A percentile compares a stretch with the other conserved stretches of the same genome.
Conservation (phyloP, 1,140 invertebrate genomes). For the Sitobion miscanthi region DNA sequence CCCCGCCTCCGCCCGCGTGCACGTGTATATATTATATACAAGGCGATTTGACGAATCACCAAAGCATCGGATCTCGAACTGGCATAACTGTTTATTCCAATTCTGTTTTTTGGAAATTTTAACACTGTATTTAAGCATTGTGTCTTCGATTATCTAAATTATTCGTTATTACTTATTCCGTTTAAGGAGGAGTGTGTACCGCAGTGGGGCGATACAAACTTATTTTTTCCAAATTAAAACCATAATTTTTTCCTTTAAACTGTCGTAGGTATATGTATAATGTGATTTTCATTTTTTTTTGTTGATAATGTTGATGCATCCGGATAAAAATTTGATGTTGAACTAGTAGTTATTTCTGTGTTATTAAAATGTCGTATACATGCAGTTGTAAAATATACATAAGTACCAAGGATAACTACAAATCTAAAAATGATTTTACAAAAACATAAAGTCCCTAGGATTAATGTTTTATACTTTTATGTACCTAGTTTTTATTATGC, state of each 20-base stretch:
- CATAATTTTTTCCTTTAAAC: background rate
- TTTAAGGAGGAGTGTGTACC: background rate
- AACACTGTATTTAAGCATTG: background rate
- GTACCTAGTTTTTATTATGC: no score
- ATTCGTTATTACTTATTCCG: background rate
- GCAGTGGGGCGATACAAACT: background rate
- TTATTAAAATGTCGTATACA: background rate
- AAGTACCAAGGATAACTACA: no score
- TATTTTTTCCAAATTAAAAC: background rate
- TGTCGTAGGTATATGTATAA: no score
- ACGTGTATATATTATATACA: background rate
- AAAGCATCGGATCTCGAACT: background rate
- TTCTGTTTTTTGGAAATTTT: background rate
- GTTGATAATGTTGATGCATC: background rate
- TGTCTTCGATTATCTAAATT: background rate
- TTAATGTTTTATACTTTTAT: background rate
- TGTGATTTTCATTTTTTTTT: background rate
- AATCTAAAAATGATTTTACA: background rate
- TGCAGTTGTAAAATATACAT: no score
- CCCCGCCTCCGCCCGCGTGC: background rate
- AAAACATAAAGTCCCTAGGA: background rate
- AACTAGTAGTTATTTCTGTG: background rate
- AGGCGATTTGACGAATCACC: background rate
- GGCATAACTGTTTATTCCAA: no score
- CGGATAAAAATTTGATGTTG: background rate